phyloP scores from a whole-genome alignment of 92 coral and sea anemone genomes.

The Porites divaricata region DNA sequence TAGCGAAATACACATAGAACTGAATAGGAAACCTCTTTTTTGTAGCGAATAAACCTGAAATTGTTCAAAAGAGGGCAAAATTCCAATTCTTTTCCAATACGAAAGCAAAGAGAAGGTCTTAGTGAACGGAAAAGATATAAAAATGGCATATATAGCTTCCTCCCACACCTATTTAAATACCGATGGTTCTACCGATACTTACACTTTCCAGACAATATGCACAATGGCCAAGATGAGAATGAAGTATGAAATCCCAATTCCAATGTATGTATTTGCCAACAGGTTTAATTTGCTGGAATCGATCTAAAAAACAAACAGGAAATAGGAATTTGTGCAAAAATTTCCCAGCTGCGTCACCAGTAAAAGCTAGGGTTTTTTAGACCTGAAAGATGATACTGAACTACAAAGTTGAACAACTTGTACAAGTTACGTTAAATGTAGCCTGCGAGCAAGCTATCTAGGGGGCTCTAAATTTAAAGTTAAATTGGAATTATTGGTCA shows the following conservation, averaged over 20 bases:
- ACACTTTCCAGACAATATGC: slow-evolving; percentile 88
- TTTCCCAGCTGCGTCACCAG: too few species aligned
- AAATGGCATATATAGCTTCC: too few species aligned
- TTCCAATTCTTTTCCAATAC: too few species aligned
- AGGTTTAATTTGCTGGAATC: slow-evolving; percentile 48
- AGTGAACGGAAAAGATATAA: too few species aligned
- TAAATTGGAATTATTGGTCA: not conserved
- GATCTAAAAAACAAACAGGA: slow-evolving; percentile 1
- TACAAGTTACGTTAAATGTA: not conserved
- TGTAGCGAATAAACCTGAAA: too few species aligned
- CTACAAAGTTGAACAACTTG: too few species aligned
- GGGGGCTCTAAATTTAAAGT: not conserved
- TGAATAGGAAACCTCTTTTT: not conserved
- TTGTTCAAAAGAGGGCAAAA: too few species aligned
- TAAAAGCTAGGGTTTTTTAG: too few species aligned
- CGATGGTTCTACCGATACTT: slow-evolving; percentile 41
- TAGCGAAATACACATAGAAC: too few species aligned
- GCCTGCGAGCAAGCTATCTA: not conserved
- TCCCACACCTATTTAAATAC: too few species aligned
- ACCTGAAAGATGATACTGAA: too few species aligned
- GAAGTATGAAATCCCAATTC: slow-evolving; percentile 75
- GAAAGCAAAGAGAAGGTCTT: too few species aligned
- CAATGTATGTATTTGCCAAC: slow-evolving; percentile 85
- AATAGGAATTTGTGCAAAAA: not conserved
- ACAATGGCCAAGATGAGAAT: slow-evolving; percentile 74